Conservation (phyloP, 2,888 invertebrate genomes). For the Tenodera sinensis region DNA sequence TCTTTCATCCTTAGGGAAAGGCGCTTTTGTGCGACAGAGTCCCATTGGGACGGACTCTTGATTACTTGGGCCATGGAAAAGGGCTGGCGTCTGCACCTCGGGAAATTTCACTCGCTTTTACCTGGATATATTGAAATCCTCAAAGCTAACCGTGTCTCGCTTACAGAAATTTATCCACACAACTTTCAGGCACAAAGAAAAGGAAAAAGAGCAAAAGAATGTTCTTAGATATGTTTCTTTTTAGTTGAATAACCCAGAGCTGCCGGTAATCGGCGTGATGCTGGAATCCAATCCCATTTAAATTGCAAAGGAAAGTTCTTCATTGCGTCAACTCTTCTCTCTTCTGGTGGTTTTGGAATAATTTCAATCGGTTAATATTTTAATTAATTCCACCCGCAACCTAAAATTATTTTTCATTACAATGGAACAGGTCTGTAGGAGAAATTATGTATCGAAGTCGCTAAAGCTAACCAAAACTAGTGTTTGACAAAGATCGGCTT, state of each 20-base stretch:
- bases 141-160: background rate
- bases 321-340: no score
- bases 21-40: background rate
- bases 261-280: no score
- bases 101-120: background rate
- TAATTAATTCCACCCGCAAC: no score
- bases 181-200: background rate
- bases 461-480: no score
- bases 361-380: no score
- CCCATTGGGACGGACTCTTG: background rate
- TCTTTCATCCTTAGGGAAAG: background rate
- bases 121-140: background rate
- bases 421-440: no score
- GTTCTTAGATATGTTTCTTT: background rate
- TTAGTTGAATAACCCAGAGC: background rate
- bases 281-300: no score
- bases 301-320: no score
- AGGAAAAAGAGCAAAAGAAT: background rate
- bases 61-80: background rate
- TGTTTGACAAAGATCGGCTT: no score
- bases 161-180: background rate
- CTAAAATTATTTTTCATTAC: no score
- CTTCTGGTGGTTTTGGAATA: no score
- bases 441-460: no score
- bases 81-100: background rate